Conservation (phyloP, 2,888 invertebrate species). For the Nemotelus pantherinus region DNA sequence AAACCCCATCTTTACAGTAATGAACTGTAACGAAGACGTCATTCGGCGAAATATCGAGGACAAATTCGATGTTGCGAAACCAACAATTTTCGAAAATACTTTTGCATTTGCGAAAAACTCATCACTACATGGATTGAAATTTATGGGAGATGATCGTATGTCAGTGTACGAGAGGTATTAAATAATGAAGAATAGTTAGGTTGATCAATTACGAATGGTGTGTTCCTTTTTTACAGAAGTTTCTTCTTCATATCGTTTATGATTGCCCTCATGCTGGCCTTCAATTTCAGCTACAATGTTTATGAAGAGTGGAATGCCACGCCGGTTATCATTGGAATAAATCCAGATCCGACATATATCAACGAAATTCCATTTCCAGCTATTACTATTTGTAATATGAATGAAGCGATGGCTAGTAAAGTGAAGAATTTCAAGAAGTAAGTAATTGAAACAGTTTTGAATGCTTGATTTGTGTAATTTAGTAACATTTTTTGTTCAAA, state of each 20-base stretch:
- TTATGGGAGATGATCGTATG: constrained; percentile 69
- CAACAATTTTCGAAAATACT: constrained; percentile 60
- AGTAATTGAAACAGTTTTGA: background rate
- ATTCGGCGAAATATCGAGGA: constrained; percentile 27
- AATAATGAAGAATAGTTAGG: too few relatives aligned
- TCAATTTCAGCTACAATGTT: constrained; percentile 77
- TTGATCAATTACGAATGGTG: too few relatives aligned
- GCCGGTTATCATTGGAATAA: constrained; percentile 82
- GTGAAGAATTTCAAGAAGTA: constrained; percentile 68
- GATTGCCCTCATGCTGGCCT: constrained; percentile 73
- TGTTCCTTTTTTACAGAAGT: background rate
- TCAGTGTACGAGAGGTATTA: constrained; percentile 60
- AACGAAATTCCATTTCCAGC: constrained; percentile 83
- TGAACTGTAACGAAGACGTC: constrained; percentile 16
- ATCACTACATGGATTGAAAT: constrained; percentile 80
- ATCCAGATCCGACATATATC: constrained; percentile 75
- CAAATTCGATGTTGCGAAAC: constrained; percentile 23
- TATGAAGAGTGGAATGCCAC: constrained; percentile 78
- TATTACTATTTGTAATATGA: constrained; percentile 85
- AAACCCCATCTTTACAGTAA: background rate
- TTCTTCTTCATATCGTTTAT: constrained; percentile 36
- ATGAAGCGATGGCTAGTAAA: constrained; percentile 77
- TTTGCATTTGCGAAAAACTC: constrained; percentile 74
- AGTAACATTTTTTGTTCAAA: too few relatives aligned
- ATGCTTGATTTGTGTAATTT: background rate